Evolutionary conservation across 2,113 vertebrate genomes (phyloP).

Genomic region (Osmerus eperlanus): DNA sequence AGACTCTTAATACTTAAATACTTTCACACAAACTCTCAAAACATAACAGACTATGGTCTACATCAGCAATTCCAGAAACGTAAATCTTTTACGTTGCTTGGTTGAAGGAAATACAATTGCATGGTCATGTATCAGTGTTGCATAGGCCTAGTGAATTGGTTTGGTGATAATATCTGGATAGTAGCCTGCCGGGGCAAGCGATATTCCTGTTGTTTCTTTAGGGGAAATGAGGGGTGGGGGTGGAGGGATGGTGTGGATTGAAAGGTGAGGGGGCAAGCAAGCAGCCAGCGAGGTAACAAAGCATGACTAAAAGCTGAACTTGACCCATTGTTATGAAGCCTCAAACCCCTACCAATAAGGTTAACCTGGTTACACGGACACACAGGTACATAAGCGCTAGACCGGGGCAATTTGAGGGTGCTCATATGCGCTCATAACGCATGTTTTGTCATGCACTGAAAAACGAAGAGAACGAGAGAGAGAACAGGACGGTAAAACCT

Average conservation of each 20-base stretch:
- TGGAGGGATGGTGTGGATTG: constrained; percentile 13
- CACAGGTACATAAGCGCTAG: constrained; percentile 1
- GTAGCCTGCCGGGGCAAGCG: too few species aligned
- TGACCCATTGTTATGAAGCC: constrained; percentile 42
- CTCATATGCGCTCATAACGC: neutral
- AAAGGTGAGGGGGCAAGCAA: constrained; percentile 23
- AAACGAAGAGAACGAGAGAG: neutral
- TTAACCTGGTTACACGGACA: constrained; percentile 36
- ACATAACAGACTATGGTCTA: too few species aligned
- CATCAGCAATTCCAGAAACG: too few species aligned
- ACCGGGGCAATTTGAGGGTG: neutral
- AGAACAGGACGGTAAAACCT: constrained; percentile 26
- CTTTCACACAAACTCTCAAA: too few species aligned
- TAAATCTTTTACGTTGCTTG: too few species aligned
- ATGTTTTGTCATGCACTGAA: neutral
- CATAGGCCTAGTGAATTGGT: too few species aligned
- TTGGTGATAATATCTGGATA: too few species aligned
- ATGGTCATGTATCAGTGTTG: too few species aligned
- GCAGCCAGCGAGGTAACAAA: constrained; percentile 46
- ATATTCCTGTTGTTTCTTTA: neutral
- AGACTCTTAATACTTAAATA: neutral
- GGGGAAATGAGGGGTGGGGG: neutral
- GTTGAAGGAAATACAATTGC: too few species aligned
- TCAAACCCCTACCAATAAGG: constrained; percentile 35
- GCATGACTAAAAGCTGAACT: constrained; percentile 68